phyloP scores from a whole-genome alignment of 2,797 vertebrate genomes.

The Yasuhikotakia modesta region DNA sequence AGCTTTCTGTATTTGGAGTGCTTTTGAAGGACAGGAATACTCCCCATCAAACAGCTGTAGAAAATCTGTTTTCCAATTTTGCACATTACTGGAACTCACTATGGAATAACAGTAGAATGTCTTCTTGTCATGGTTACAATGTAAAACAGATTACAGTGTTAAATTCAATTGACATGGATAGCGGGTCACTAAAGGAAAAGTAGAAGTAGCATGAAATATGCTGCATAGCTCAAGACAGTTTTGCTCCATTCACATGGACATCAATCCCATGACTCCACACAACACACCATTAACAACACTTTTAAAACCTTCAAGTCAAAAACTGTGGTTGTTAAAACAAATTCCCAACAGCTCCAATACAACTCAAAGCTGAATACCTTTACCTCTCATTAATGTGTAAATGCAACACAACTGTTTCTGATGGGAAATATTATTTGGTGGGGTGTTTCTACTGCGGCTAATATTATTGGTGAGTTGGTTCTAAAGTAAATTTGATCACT shows the following conservation, averaged over 20 bases:
- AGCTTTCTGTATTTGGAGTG: constrained; percentile 50
- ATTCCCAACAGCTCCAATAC: constrained; percentile 22
- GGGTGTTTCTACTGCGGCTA: constrained; percentile 11
- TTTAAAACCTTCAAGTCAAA: constrained; percentile 49
- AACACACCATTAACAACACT: constrained; percentile 8
- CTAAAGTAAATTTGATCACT: constrained; percentile 48
- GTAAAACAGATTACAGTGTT: constrained; percentile 13
- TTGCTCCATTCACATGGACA: constrained; percentile 21
- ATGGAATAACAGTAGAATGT: constrained; percentile 11
- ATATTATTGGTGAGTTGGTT: constrained; percentile 37
- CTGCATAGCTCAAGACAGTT: background rate
- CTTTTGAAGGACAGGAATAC: constrained; percentile 51
- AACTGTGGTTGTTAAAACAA: background rate
- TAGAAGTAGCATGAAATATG: background rate
- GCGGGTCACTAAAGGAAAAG: background rate
- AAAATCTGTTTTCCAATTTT: constrained; percentile 9
- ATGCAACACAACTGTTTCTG: constrained; percentile 50
- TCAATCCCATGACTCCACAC: constrained; percentile 5
- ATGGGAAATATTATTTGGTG: constrained; percentile 58
- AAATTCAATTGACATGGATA: constrained; percentile 16
- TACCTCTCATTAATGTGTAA: constrained; percentile 59
- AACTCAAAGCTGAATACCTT: constrained; percentile 38
- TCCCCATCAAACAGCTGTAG: constrained; percentile 46
- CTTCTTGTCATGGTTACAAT: constrained; percentile 24
- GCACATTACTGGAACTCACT: constrained; percentile 11